Percentiles rank a stretch among this genome's conserved stretches.
Conservation (phyloP, 2,888 invertebrate species). For the Bhutanitis thaidina region DNA sequence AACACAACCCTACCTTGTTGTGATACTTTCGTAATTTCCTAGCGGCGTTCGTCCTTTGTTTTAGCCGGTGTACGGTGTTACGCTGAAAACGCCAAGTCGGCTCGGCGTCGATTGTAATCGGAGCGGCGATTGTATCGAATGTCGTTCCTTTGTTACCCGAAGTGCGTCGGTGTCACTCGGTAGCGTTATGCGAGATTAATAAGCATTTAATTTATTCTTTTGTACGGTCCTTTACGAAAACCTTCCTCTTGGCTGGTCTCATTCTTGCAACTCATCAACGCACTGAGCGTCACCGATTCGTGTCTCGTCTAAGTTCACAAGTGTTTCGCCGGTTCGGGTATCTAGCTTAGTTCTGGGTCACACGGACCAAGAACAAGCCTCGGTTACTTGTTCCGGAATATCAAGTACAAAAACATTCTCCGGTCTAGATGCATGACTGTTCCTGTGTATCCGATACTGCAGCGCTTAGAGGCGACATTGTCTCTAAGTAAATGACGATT, state of each 20-base stretch:
- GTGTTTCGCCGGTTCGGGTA: too few relatives aligned
- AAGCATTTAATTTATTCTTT: conserved; percentile 27
- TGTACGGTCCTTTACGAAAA: conserved; percentile 10
- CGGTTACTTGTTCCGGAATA: too few relatives aligned
- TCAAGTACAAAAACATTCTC: too few relatives aligned
- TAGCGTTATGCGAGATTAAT: conserved; percentile 19
- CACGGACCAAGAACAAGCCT: too few relatives aligned
- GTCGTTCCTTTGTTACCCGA: conserved; percentile 1
- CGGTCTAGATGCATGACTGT: too few relatives aligned
- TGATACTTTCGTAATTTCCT: not conserved
- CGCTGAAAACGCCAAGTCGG: conserved; percentile 34
- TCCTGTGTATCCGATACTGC: too few relatives aligned
- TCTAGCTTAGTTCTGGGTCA: too few relatives aligned
- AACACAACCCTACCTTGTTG: not conserved
- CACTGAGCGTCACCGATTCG: too few relatives aligned
- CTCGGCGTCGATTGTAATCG: conserved; percentile 43
- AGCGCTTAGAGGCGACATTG: too few relatives aligned
- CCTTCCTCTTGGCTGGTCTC: not conserved
- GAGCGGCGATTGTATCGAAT: conserved; percentile 20
- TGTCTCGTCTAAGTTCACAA: too few relatives aligned
- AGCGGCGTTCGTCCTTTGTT: conserved; percentile 2
- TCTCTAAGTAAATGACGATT: too few relatives aligned
- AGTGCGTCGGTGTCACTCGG: conserved; percentile 15
- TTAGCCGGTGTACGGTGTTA: conserved; percentile 19
- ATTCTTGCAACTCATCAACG: too few relatives aligned